A percentile compares a stretch with the other conserved stretches of the same genome.
Evolutionary conservation across 2,113 vertebrate genomes (phyloP).

Genomic region (Heliornis fulica): DNA sequence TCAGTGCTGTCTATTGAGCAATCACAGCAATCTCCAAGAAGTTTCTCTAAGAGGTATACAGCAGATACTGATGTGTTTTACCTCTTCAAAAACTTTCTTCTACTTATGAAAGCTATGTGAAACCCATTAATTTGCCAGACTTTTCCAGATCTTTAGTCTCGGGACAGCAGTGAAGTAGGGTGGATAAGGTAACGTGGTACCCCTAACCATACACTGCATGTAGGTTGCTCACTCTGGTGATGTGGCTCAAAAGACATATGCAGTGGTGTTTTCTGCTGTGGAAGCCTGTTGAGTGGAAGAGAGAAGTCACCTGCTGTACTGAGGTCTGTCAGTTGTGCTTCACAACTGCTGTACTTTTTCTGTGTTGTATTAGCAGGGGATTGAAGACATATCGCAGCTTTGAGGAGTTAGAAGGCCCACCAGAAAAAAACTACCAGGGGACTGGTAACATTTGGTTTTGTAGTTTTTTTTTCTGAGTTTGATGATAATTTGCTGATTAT

Average conservation of each 20-base stretch:
- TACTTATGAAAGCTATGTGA: not conserved
- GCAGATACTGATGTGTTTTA: not conserved
- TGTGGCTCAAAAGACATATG: not conserved
- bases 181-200: not conserved
- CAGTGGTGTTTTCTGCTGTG: not conserved
- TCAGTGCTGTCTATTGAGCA: not conserved
- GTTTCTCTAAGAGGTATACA: not conserved
- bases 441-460: not conserved
- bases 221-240: not conserved
- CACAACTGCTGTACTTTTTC: not conserved
- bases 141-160: not conserved
- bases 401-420: not conserved
- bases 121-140: not conserved
- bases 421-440: not conserved
- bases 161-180: not conserved
- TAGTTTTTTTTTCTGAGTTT: not conserved
- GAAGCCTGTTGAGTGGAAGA: not conserved
- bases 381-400: not conserved
- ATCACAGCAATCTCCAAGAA: not conserved
- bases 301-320: not conserved
- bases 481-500: not conserved
- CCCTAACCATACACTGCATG: fast-evolving
- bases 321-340: not conserved
- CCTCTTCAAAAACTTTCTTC: not conserved
- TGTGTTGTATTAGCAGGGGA: not conserved